These are phyloP conservation scores for Momotus momota DNA, from an alignment of 2,797 vertebrate species.

Conservation along the genomic window DNA sequence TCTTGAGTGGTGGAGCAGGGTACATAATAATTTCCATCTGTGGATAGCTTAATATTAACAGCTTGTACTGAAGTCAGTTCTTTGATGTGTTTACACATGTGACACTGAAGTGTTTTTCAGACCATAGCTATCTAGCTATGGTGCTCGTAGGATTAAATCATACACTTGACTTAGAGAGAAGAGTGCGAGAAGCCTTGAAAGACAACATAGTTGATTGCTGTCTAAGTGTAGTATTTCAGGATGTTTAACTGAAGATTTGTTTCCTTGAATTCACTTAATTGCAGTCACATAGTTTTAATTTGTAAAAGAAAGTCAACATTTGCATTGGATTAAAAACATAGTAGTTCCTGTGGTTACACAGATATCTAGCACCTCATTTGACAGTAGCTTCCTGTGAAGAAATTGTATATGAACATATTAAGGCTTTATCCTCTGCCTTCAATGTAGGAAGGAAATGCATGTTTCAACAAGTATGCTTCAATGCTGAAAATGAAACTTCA, in stretches of 20 bases:
- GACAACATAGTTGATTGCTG: constrained; percentile 56
- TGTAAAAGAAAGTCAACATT: constrained; percentile 58
- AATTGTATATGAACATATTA: background rate
- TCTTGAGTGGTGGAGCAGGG: background rate
- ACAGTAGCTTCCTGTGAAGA: constrained; percentile 43
- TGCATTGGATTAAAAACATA: constrained; percentile 32
- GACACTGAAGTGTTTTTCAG: constrained; percentile 60
- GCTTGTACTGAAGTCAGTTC: constrained; percentile 15
- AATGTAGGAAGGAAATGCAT: background rate
- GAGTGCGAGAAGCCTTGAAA: constrained; percentile 22
- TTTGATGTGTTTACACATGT: constrained; percentile 47
- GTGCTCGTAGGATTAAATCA: constrained; percentile 43
- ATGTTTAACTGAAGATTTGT: constrained; percentile 55
- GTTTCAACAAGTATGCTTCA: constrained; percentile 29
- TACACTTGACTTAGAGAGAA: constrained; percentile 36
- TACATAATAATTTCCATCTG: constrained; percentile 51
- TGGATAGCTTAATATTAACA: constrained; percentile 36
- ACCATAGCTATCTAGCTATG: constrained; percentile 17
- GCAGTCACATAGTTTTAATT: constrained; percentile 50
- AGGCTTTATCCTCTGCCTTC: background rate
- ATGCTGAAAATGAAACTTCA: background rate
- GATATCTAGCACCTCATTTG: constrained; percentile 19
- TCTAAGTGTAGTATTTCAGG: constrained; percentile 50
- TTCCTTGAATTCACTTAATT: constrained; percentile 63
- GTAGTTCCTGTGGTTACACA: constrained; percentile 22